Conservation (phyloP, 2,888 invertebrate species). For the Podotricha telesiphe region DNA sequence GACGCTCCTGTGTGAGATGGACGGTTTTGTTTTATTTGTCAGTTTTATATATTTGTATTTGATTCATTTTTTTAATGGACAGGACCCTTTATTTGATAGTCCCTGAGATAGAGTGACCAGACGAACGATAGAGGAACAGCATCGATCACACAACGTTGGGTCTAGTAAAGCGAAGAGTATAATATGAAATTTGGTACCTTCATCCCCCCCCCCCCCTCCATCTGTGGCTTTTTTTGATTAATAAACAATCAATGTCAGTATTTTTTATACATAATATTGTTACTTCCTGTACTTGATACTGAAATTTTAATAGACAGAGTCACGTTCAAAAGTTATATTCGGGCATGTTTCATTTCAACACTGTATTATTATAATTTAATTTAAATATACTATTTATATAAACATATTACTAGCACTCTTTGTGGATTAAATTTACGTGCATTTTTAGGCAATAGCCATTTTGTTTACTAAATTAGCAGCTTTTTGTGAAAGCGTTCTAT, state of each 20-base stretch:
- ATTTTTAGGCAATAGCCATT: background rate
- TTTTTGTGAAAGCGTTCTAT: slow-evolving; percentile 8
- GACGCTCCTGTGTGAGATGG: slow-evolving; percentile 50
- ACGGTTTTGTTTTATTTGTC: slow-evolving; percentile 44
- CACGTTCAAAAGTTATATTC: no score
- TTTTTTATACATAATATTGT: no score
- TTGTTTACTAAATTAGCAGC: slow-evolving; percentile 1
- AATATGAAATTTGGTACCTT: no score
- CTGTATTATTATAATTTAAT: background rate
- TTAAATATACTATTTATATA: background rate
- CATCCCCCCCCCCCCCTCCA: no score
- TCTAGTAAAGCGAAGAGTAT: no score
- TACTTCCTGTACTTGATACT: no score
- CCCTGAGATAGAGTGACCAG: background rate
- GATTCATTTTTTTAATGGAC: background rate
- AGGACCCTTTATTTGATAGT: background rate
- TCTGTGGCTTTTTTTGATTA: no score
- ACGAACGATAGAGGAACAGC: no score
- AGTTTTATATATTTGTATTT: background rate
- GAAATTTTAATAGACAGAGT: no score
- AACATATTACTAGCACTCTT: background rate
- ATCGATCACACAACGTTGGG: no score
- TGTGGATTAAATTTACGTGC: background rate
- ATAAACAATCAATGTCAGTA: no score
- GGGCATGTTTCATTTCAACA: no score